Evolutionary conservation across 2,797 vertebrate genomes (phyloP).

Genomic region (Picus viridis): DNA sequence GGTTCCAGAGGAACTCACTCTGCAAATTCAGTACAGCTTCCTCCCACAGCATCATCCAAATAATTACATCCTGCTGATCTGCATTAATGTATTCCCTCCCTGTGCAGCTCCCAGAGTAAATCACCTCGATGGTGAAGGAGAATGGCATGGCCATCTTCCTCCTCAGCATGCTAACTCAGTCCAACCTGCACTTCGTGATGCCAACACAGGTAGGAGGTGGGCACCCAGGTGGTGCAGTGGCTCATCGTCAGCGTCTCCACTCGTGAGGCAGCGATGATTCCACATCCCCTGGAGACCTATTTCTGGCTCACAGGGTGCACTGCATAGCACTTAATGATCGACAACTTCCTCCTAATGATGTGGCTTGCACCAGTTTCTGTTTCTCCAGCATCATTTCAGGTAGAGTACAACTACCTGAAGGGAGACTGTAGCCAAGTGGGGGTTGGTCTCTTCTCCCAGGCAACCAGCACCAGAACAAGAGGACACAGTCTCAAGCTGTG

Average conservation of each 20-base stretch:
- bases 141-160: constrained; percentile 55
- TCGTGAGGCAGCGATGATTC: neutral
- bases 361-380: constrained; percentile 52
- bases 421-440: too few species aligned
- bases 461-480: too few species aligned
- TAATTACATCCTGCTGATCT: constrained; percentile 57
- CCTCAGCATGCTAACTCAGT: constrained; percentile 40
- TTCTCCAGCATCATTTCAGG: constrained; percentile 14
- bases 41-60: constrained; percentile 43
- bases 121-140: constrained; percentile 47
- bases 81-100: constrained; percentile 56
- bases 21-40: constrained; percentile 2
- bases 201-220: constrained; percentile 59
- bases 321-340: constrained; percentile 23
- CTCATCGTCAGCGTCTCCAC: constrained; percentile 28
- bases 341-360: constrained; percentile 65
- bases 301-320: constrained; percentile 40
- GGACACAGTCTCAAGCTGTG: too few species aligned
- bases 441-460: too few species aligned
- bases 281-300: constrained; percentile 33
- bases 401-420: too few species aligned
- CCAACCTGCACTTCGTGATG: constrained; percentile 42
- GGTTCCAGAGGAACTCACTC: neutral
- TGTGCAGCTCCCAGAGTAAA: constrained; percentile 49
- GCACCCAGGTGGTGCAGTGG: neutral